Evolutionary conservation across 2,113 vertebrate genomes (phyloP).

Genomic region (Otolemur garnettii): DNA sequence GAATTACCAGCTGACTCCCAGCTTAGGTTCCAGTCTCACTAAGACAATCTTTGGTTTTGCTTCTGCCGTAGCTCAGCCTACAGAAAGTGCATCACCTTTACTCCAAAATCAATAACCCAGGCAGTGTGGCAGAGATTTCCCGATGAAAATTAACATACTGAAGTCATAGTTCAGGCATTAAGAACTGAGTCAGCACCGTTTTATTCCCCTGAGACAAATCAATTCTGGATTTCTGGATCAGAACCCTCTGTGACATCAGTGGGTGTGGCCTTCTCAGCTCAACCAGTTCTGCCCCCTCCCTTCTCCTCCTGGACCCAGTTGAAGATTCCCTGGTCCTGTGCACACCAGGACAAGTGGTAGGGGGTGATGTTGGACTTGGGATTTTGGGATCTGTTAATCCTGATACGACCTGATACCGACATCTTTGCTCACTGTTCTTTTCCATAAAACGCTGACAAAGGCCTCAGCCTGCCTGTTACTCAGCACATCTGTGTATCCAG

Average conservation of each 20-base stretch:
- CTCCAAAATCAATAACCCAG: background rate
- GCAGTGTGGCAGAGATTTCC: background rate
- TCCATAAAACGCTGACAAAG: background rate
- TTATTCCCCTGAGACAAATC: background rate
- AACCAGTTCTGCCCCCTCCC: fast-evolving
- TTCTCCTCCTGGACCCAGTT: background rate
- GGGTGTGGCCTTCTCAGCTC: too few species aligned
- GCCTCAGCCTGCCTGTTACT: too few species aligned
- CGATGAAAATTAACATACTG: background rate
- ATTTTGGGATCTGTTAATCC: too few species aligned
- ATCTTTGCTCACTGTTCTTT: background rate
- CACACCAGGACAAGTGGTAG: background rate
- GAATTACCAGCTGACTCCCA: background rate
- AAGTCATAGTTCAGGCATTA: background rate
- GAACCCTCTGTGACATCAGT: background rate
- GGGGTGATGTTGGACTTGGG: fast-evolving
- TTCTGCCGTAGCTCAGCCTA: background rate
- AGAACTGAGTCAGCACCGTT: background rate
- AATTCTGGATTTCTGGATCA: background rate
- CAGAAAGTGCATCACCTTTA: background rate
- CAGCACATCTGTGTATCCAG: background rate
- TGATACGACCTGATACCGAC: too few species aligned
- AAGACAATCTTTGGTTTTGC: background rate
- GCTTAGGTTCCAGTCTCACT: background rate
- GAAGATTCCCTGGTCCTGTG: too few species aligned